Evolutionary conservation across 1,140 invertebrate species (phyloP), one percentile per base, ranked within the genome.

Genomic region (Sycobia sp.): DNA sequence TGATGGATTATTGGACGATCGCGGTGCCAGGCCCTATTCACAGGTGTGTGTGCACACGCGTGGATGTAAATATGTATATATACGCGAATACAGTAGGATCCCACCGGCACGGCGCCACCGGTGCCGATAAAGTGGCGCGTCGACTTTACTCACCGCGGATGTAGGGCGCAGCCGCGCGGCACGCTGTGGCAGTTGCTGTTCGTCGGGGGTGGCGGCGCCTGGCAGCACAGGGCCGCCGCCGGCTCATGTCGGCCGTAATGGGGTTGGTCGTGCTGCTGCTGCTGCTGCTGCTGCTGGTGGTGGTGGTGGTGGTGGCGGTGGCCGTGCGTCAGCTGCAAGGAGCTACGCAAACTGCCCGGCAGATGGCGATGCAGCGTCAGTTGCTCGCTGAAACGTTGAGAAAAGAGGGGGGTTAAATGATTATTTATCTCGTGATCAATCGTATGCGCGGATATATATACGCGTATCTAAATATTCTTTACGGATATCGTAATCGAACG

Each of bases 361-460:
- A 72, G 71, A 68, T 77, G 75, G 68, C 70, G 69, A 67, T 71
- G 74, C 14, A 71, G 62, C 65, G 71, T 68, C 44, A 71, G 65
- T 32, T 70, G 72, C 63, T 76, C 75, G 65, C 75, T 77, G 62
- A 43, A 73, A 75, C 53, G 36, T 23, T 5, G 4, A 27, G 3
- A n/a, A n/a, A n/a, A n/a, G n/a, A n/a, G n/a, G n/a, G n/a, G 38
- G n/a, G 8, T 39, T 34, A 34, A 34, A 34, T 11, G 32, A 34
- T 34, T 34, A 7, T 34, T 34, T 34, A 7, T 11, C 5, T 34
- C 32, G 11, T 34, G 5, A 34, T 34, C n/a, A n/a, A n/a, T n/a
- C n/a, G n/a, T n/a, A n/a, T n/a, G n/a, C n/a, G n/a, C n/a, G n/a
- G n/a, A n/a, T n/a, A n/a, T n/a, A n/a, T n/a, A n/a, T n/a, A n/a